These are phyloP conservation scores for Todiramphus saurophagus DNA, from an alignment of 2,113 vertebrate species.

Conservation along the genomic window DNA sequence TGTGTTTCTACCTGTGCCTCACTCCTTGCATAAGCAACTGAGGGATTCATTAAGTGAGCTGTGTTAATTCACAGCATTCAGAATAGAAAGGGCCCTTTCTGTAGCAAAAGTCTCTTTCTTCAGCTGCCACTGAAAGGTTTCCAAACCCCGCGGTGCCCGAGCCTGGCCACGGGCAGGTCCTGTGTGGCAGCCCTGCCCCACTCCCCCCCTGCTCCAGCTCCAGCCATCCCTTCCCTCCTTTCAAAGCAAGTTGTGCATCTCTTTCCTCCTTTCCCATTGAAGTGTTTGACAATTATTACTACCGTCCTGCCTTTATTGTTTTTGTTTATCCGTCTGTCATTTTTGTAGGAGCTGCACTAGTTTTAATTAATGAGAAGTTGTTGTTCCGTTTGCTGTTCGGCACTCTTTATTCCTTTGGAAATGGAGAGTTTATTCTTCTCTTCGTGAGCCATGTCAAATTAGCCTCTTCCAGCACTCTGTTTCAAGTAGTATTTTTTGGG, in stretches of 20 bases:
- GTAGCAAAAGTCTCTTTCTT: background rate
- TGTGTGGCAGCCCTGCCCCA: background rate
- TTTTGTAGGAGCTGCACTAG: background rate
- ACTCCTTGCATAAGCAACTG: background rate
- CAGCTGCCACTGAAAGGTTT: background rate
- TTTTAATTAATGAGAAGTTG: background rate
- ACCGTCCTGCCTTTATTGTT: background rate
- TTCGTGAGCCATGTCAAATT: background rate
- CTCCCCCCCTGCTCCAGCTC: background rate
- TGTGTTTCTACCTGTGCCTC: background rate
- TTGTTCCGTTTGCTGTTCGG: background rate
- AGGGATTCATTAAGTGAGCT: background rate
- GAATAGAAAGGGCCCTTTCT: background rate
- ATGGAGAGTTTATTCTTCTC: background rate
- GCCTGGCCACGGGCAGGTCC: background rate
- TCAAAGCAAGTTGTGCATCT: background rate
- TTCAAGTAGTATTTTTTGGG: background rate
- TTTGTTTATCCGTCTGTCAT: constrained; percentile 19
- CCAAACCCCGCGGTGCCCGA: background rate
- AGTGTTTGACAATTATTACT: background rate
- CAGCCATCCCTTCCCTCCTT: background rate
- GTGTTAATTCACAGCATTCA: background rate
- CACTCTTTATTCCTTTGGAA: background rate
- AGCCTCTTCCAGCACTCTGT: background rate
- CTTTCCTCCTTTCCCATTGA: background rate